Evolutionary conservation across 2,888 invertebrate species (phyloP), one percentile per base, ranked within the genome.

Genomic region (Noctua pronuba): DNA sequence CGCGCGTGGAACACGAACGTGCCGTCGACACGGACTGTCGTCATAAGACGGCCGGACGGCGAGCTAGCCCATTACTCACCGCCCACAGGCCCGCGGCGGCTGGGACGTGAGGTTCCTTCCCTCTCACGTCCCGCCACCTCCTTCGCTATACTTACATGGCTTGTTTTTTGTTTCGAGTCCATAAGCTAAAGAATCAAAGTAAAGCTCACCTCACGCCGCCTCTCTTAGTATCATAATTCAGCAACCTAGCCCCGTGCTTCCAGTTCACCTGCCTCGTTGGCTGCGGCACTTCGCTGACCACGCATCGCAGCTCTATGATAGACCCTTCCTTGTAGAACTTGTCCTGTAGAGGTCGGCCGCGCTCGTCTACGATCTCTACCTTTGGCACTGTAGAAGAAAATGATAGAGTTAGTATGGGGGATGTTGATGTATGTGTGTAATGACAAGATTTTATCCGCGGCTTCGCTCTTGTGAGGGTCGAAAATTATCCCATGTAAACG

Each of bases 261-360:
- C 98, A 98, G 91, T 97, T 95, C 90, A 98, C 98, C 91, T 98
- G 98, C 58, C 97, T 97, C 70, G 98, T 97, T 13, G 98, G 98
- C 91, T 98, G 98, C 10, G 98, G 98, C 77, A 98, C 98, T 93
- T 98, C 98, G 90, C 98, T 98, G 92, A 98, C 98, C 88, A 98
- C 97, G 92, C 98, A 98, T 89, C 98, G 97, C 78, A 98, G 97
- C 93, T 98, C 98, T 90, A 98, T 98, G 88, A 98, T 98, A 88
- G 98, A 98, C 52, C 98, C 98, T 88, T 98, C 98, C 93, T 98
- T 98, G 97, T 98, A 98, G 94, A 98, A 98, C 95, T 98, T 98
- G 95, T 98, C 98, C 83, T 97, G 97, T 0, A 98, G 97, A 60
- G 98, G 97, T 52, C 98, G 97, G 28, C 98, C 98, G 87, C 98